A percentile compares a stretch with the other conserved stretches of the same genome.
Conservation (phyloP, 2,797 vertebrate genomes). For the Poeciliopsis presidionis region DNA sequence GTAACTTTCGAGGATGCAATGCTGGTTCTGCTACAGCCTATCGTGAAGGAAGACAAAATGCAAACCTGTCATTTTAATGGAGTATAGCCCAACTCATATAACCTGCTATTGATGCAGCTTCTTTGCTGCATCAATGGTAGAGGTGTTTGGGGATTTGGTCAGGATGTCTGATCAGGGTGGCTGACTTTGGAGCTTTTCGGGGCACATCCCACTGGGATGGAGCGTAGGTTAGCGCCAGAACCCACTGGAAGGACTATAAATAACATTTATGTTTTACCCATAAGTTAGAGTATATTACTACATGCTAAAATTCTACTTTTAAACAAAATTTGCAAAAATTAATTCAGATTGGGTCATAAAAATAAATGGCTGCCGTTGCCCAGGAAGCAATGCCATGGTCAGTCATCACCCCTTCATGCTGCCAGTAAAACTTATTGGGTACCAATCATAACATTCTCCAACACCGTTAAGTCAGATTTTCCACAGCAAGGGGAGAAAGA, state of each 20-base stretch:
- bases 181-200: neutral
- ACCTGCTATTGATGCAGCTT: neutral
- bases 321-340: conserved; percentile 31
- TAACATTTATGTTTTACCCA: neutral
- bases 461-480: conserved; percentile 21
- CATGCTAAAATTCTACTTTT: conserved; percentile 4
- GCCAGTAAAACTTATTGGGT: conserved; percentile 37
- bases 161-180: neutral
- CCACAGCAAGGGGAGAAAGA: conserved; percentile 24
- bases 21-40: neutral
- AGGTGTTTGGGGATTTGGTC: neutral
- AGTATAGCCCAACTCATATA: neutral
- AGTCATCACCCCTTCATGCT: conserved; percentile 38
- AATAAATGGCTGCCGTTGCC: conserved; percentile 50
- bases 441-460: conserved; percentile 61
- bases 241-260: neutral
- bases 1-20: neutral
- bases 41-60: neutral
- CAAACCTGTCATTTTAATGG: neutral
- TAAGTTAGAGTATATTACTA: neutral
- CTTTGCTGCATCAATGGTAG: neutral
- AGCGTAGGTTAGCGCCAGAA: neutral
- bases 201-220: neutral
- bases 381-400: conserved; percentile 41
- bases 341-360: conserved; percentile 48